Base-by-base conservation (phyloP, 2,113 vertebrate species). In the Coptodon rendalli region DNA sequence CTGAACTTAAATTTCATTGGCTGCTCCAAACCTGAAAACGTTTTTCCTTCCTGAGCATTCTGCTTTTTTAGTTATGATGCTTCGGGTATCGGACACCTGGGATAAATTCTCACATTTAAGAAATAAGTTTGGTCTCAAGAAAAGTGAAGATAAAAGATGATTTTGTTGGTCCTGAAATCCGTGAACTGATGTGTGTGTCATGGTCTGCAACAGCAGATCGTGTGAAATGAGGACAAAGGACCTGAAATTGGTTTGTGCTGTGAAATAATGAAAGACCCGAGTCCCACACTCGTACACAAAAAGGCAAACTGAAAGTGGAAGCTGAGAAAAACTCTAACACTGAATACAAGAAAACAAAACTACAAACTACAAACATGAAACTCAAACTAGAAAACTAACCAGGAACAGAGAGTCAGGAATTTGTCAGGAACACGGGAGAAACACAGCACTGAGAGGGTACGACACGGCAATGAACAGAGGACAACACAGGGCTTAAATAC, bases 1-100 rank as follows among this genome's bases (percentile, higher is more conserved):
- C 10, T 38, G 0, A 36, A 7, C 17, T 0, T 66, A 36, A 66
- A 66, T 66, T 0, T 66, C 6, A 9, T n/a, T n/a, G 1, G 0
- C 61, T 7, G 38, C 6, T 66, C 31, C 31, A n/a, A 38, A 66
- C 19, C 31, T 66, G 0, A 66, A n/a, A 66, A 1, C 16, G 0
- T 31, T 6, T 3, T 63, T 63, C 59, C 59, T 34, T 59, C 56
- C 1, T 0, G 24, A 29, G 13, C 27, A 12, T 31, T 3, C 57
- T 6, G 27, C 8, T 1, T 3, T 9, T 59, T 2, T 9, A 9
- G 14, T 61, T 2, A 17, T 6, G 27, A 61, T 61, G 57, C 5
- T 61, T 36, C 61, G 5, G 17, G 31, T 66, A 66, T 66, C 4
- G 6, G 17, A 36, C 61, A 66, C 1, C 61, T n/a, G 31, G 31